A percentile compares a stretch with the other conserved stretches of the same genome.
Evolutionary conservation across 2,113 vertebrate genomes (phyloP).

Genomic region (Leptobrachium leishanense): DNA sequence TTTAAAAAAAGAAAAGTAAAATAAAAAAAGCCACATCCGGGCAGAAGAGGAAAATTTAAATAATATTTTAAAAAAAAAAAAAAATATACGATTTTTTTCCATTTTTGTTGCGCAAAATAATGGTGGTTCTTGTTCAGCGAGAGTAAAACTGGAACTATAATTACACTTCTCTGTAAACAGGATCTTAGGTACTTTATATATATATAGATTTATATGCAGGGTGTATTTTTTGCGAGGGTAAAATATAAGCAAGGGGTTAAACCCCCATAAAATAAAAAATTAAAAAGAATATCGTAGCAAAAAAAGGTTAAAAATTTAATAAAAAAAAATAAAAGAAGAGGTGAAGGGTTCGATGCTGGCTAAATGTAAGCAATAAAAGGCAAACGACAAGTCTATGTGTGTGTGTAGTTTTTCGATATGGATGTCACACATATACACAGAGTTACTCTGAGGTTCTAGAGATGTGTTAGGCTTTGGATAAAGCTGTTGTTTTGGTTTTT

Average conservation of each 20-base stretch:
- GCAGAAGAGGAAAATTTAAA: slow-evolving; percentile 2
- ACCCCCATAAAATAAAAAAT: background rate
- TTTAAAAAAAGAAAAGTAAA: background rate
- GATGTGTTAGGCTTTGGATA: slow-evolving; percentile 42
- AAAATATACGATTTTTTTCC: slow-evolving; percentile 10
- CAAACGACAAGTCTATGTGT: slow-evolving; percentile 53
- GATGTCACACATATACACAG: slow-evolving; percentile 44
- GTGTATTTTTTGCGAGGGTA: background rate
- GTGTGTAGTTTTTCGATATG: slow-evolving; percentile 50
- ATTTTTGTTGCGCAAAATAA: slow-evolving; percentile 15
- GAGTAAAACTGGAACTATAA: slow-evolving; percentile 2
- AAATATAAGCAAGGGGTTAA: background rate
- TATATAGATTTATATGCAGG: no score
- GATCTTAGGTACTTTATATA: background rate
- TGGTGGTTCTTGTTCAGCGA: background rate
- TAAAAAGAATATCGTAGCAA: background rate
- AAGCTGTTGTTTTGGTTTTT: slow-evolving; percentile 47
- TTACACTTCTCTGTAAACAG: background rate
- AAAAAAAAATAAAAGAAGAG: background rate
- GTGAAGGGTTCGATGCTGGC: slow-evolving; percentile 12
- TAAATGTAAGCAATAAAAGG: slow-evolving; percentile 50
- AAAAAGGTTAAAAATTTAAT: slow-evolving; percentile 10
- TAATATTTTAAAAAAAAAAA: background rate
- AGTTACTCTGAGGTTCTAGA: slow-evolving; percentile 38
- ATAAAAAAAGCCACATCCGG: slow-evolving; percentile 11